A percentile compares a stretch with the other conserved stretches of the same genome.
Evolutionary conservation across 2,797 vertebrate genomes (phyloP).

Genomic region (Sarcoramphus papa): DNA sequence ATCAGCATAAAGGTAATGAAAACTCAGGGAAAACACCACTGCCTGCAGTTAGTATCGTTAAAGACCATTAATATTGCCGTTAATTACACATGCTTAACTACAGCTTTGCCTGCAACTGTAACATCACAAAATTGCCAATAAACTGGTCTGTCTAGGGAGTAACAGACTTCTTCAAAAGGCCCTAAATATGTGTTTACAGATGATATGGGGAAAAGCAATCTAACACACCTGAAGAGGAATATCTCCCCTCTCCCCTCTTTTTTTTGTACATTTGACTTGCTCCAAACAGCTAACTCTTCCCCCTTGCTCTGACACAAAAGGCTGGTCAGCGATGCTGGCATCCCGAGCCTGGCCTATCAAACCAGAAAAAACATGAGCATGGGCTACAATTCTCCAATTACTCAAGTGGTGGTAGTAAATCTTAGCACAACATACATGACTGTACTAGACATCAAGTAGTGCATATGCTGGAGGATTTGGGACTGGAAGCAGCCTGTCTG

Average conservation of each 20-base stretch:
- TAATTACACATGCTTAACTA: constrained; percentile 10
- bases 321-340: not conserved
- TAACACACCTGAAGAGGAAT: not conserved
- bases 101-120: not conserved
- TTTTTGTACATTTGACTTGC: not conserved
- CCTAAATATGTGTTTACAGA: not conserved
- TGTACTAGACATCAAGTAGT: not conserved
- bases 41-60: not conserved
- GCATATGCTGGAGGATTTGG: not conserved
- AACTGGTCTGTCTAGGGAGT: not conserved
- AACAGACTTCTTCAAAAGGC: not conserved
- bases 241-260: not conserved
- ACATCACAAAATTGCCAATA: not conserved
- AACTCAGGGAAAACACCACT: not conserved
- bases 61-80: not conserved
- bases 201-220: rapidly evolving
- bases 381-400: not conserved
- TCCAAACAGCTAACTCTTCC: not conserved
- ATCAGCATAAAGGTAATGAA: constrained; percentile 12
- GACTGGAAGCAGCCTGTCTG: constrained; percentile 3
- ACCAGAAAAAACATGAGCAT: rapidly evolving
- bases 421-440: not conserved
- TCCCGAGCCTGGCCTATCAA: not conserved
- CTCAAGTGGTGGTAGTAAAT: not conserved
- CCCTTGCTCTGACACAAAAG: not conserved